These are phyloP conservation scores for Aplochiton taeniatus DNA, from an alignment of 2,797 vertebrate species.

Conservation along the genomic window DNA sequence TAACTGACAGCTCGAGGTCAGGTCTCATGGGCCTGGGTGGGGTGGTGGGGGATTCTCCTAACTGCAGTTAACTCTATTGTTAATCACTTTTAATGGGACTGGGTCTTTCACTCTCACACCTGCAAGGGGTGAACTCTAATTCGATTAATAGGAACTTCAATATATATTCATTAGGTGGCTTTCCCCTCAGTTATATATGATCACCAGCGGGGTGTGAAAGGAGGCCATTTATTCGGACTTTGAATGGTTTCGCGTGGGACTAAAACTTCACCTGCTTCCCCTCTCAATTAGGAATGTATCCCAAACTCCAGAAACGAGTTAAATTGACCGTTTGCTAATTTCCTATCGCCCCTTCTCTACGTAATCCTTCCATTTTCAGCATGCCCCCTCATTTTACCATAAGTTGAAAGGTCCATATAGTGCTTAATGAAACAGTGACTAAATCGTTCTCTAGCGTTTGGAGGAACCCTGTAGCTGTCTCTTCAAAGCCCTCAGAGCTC, in stretches of 20 bases:
- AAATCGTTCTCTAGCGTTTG: slow-evolving; percentile 84
- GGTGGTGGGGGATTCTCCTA: slow-evolving; percentile 65
- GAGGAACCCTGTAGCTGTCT: slow-evolving; percentile 81
- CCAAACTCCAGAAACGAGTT: slow-evolving; percentile 97
- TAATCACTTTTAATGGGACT: slow-evolving; percentile 76
- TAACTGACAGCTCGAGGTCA: slow-evolving; percentile 65
- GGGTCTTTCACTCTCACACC: slow-evolving; percentile 85
- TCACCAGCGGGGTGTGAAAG: slow-evolving; percentile 87
- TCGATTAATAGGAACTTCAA: slow-evolving; percentile 95
- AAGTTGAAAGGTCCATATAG: slow-evolving; percentile 99
- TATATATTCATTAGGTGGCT: slow-evolving; percentile 96
- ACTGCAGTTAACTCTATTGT: slow-evolving; percentile 77
- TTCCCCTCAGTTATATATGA: slow-evolving; percentile 91
- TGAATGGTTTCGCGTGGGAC: slow-evolving; percentile 94
- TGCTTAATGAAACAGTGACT: slow-evolving; percentile 97
- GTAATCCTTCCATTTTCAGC: slow-evolving; percentile 91
- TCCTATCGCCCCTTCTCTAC: slow-evolving; percentile 90
- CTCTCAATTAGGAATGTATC: slow-evolving; percentile 99
- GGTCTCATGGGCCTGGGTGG: slow-evolving; percentile 66
- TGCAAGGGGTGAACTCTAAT: slow-evolving; percentile 89
- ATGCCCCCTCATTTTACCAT: slow-evolving; percentile 93
- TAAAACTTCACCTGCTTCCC: slow-evolving; percentile 99
- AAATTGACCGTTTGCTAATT: slow-evolving; percentile 99
- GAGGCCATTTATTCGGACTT: slow-evolving; percentile 87
- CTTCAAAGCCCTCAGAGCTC: slow-evolving; percentile 82